Base-by-base conservation (phyloP, 2,113 vertebrate species). In the Trogon melanurus region DNA sequence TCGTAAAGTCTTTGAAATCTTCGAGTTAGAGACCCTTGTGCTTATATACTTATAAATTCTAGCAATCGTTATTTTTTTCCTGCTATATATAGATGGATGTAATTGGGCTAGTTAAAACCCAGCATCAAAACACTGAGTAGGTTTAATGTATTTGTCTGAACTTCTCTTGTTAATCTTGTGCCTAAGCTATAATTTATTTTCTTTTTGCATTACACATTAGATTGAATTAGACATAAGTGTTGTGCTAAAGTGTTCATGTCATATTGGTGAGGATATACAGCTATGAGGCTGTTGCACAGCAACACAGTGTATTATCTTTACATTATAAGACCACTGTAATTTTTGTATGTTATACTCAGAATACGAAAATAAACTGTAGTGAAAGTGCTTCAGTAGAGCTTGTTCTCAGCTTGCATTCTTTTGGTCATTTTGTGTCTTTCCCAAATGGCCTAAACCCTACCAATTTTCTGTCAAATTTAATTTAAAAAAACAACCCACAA, bases 101-200 rank as follows among this genome's bases (percentile, higher is more conserved):
- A 85, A n/a, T 17, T 47, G 71, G 25, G 25, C 71, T 83, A 53
- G 36, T 76, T 61, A 83, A 93, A 90, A 66, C 8, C 11, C 51
- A 80, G 27, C 41, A 83, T 62, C 47, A 21, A 79, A 69, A 47
- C 10, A 51, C 1, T 21, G 82, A 51, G 25, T 50, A 78, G 62
- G n/a, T 83, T 92, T 36, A 13, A 83, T 65, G 16, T 34, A 47
- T 69, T 76, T 54, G 11, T 47, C 88, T 87, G 3, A 81, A 65
- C 5, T 85, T 91, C 50, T 45, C 38, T 38, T 79, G 34, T 78
- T 91, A 91, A 84, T 71, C 57, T 32, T 54, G 27, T 47, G 36
- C 36, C 51, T 86, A 92, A 95, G 3, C 10, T 86, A 54, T 66
- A 70, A 86, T 83, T 88, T 88, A 66, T 86, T 88, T 92, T 47